These are phyloP conservation scores for Pemphigus obesinymphae DNA, from an alignment of 1,140 invertebrate species.

Conservation along the genomic window DNA sequence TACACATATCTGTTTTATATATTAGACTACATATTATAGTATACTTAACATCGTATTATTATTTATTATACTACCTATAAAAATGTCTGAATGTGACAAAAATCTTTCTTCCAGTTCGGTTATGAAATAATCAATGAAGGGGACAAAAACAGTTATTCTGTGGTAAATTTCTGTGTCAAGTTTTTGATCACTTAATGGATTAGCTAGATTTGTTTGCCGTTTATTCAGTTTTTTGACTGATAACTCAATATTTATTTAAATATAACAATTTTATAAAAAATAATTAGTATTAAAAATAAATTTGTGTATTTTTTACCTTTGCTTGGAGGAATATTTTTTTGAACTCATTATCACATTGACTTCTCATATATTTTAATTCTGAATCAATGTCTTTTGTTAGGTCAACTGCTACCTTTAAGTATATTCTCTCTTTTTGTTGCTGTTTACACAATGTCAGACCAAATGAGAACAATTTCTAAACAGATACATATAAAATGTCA, in stretches of 20 bases:
- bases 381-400: neutral
- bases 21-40: too few species aligned
- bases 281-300: neutral
- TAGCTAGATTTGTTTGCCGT: constrained; percentile 1
- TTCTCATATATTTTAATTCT: neutral
- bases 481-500: neutral
- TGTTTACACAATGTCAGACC: neutral
- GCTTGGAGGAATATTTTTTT: neutral
- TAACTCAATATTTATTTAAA: constrained; percentile 3
- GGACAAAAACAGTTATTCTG: neutral
- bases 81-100: neutral
- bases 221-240: neutral
- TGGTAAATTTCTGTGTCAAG: neutral
- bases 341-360: neutral
- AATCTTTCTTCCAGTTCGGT: constrained; percentile 2
- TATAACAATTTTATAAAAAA: neutral
- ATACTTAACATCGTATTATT: too few species aligned
- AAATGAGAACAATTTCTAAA: neutral
- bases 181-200: constrained; percentile 2
- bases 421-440: neutral
- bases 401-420: neutral
- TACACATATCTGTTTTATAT: too few species aligned
- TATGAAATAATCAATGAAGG: neutral
- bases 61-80: neutral
- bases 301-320: neutral